phyloP scores from a whole-genome alignment of 1,140 invertebrate genomes.

The Mycetomoellerius zeteki region DNA sequence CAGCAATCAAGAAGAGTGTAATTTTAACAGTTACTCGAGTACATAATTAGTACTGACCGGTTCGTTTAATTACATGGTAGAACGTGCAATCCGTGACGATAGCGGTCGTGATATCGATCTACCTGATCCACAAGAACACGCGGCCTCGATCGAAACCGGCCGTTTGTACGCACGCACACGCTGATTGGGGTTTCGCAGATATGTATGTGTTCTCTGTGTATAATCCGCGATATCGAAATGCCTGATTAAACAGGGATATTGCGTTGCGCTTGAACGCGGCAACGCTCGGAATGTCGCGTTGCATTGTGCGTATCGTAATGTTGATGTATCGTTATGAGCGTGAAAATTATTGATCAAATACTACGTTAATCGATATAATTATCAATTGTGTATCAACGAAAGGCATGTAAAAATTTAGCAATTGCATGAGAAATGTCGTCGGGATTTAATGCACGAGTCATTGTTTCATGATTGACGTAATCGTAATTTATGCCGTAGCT shows the following conservation, averaged over 20 bases:
- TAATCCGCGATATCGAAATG: slow-evolving; percentile 51
- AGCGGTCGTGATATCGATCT: slow-evolving; percentile 13
- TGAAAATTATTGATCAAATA: slow-evolving; percentile 40
- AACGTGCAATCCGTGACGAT: slow-evolving; percentile 18
- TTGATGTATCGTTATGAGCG: neutral
- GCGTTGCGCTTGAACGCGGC: slow-evolving; percentile 17
- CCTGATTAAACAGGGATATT: slow-evolving; percentile 57
- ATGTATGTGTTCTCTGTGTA: neutral
- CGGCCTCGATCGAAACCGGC: slow-evolving; percentile 15
- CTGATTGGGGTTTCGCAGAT: slow-evolving; percentile 10
- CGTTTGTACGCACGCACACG: neutral
- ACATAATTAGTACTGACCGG: slow-evolving; percentile 24
- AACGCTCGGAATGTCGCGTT: slow-evolving; percentile 28
- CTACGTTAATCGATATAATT: slow-evolving; percentile 25
- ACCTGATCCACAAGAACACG: slow-evolving; percentile 19
- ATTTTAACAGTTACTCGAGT: slow-evolving; percentile 36
- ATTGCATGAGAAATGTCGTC: neutral
- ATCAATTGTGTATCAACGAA: slow-evolving; percentile 30
- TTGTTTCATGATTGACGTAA: slow-evolving; percentile 23
- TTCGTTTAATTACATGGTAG: slow-evolving; percentile 26
- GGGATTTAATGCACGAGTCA: neutral
- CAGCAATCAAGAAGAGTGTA: neutral
- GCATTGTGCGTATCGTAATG: slow-evolving; percentile 6
- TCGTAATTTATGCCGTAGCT: slow-evolving; percentile 19
- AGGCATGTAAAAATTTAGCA: slow-evolving; percentile 28